Percentiles rank a stretch among this genome's conserved stretches.
These are phyloP conservation scores for Cyclophora punctaria DNA, from an alignment of 2,888 invertebrate species.

Conservation along the genomic window DNA sequence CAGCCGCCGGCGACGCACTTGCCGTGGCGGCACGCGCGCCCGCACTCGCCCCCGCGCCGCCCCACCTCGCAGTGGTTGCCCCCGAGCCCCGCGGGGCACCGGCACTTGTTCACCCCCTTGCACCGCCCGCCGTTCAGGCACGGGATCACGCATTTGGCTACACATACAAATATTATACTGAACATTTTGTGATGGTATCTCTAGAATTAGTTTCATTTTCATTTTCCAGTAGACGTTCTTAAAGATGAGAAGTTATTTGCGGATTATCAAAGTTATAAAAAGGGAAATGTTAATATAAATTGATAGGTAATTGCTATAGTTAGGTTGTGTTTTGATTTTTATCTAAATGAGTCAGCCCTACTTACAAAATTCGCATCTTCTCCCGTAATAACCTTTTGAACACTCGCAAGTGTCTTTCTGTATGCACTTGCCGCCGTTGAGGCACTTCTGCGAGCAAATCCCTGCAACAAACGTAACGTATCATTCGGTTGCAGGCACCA, in stretches of 20 bases:
- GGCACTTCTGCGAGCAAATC: slow-evolving; percentile 92
- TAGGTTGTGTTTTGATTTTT: too few relatives aligned
- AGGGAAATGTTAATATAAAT: not conserved
- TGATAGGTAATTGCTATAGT: not conserved
- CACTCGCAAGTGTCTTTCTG: slow-evolving; percentile 96
- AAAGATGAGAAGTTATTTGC: too few relatives aligned
- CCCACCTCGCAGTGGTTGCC: slow-evolving; percentile 96
- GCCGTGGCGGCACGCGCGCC: slow-evolving; percentile 85
- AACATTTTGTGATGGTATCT: too few relatives aligned
- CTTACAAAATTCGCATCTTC: slow-evolving; percentile 94
- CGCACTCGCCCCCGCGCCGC: slow-evolving; percentile 82
- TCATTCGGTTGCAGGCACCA: slow-evolving; percentile 24
- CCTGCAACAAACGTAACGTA: slow-evolving; percentile 72
- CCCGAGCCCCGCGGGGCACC: slow-evolving; percentile 87
- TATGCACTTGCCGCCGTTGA: slow-evolving; percentile 95
- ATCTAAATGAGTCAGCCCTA: slow-evolving; percentile 23
- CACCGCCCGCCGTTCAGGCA: slow-evolving; percentile 94
- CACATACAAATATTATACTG: too few relatives aligned
- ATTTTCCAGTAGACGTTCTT: too few relatives aligned
- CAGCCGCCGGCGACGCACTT: slow-evolving; percentile 82
- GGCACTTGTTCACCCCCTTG: slow-evolving; percentile 91
- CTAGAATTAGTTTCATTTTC: too few relatives aligned
- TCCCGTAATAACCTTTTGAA: slow-evolving; percentile 91
- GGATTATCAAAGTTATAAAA: too few relatives aligned
- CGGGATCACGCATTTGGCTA: slow-evolving; percentile 91